A percentile compares a stretch with the other conserved stretches of the same genome.
Evolutionary conservation across 2,888 invertebrate genomes (phyloP).

Genomic region (Diarsia mendica): DNA sequence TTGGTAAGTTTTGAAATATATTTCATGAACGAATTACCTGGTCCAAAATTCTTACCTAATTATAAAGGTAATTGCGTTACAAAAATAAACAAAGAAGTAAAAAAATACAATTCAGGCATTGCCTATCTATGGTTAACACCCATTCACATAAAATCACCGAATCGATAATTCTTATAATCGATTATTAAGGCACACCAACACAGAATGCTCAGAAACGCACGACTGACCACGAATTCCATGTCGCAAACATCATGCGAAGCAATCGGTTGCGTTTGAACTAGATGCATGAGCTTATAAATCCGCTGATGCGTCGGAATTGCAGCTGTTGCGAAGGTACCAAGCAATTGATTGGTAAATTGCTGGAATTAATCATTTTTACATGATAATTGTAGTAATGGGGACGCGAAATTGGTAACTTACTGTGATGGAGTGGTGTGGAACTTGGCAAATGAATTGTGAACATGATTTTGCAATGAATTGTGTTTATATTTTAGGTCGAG

Average conservation of each 20-base stretch:
- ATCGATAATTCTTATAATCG: slow-evolving; percentile 46
- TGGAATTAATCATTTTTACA: slow-evolving; percentile 45
- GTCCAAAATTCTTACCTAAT: neutral
- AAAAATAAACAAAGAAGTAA: slow-evolving; percentile 9
- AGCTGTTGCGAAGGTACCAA: slow-evolving; percentile 64
- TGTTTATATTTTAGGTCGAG: neutral
- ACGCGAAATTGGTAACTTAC: slow-evolving; percentile 38
- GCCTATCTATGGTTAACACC: neutral
- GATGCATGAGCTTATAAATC: slow-evolving; percentile 73
- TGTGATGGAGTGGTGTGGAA: slow-evolving; percentile 4
- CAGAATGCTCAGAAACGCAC: slow-evolving; percentile 63
- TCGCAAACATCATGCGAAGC: slow-evolving; percentile 67
- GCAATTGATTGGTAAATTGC: slow-evolving; percentile 64
- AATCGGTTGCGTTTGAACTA: slow-evolving; percentile 70
- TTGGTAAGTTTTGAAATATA: slow-evolving; percentile 19
- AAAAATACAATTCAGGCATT: neutral
- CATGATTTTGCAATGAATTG: neutral
- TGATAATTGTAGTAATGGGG: slow-evolving; percentile 42
- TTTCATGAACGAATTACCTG: neutral
- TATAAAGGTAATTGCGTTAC: neutral
- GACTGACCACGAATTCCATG: slow-evolving; percentile 68
- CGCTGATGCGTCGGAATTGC: slow-evolving; percentile 72
- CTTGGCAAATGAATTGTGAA: neutral
- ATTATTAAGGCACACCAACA: slow-evolving; percentile 63
- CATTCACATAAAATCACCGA: slow-evolving; percentile 35